Conservation (phyloP, 2,888 invertebrate genomes). For the Phorcus lineatus region DNA sequence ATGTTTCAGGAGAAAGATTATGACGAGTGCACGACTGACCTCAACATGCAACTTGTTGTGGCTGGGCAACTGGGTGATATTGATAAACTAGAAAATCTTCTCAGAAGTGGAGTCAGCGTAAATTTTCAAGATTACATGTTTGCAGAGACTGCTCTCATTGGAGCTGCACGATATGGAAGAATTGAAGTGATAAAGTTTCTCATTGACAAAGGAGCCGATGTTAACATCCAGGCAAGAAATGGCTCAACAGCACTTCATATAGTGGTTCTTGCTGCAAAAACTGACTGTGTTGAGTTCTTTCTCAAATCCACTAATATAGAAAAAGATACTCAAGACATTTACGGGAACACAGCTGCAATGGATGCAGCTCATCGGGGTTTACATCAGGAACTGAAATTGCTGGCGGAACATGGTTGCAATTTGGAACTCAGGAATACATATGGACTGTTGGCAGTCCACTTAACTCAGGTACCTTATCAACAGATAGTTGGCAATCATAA, state of each 20-base stretch:
- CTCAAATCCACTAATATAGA: constrained; percentile 39
- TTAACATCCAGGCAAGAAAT: constrained; percentile 43
- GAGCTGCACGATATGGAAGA: constrained; percentile 43
- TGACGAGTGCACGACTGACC: neutral
- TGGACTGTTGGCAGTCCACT: constrained; percentile 35
- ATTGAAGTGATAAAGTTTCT: constrained; percentile 40
- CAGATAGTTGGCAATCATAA: constrained; percentile 41
- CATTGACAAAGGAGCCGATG: constrained; percentile 33
- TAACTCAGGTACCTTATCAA: constrained; percentile 35
- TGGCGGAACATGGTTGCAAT: constrained; percentile 43
- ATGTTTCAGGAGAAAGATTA: too few species aligned
- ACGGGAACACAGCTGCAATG: constrained; percentile 41
- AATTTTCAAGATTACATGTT: constrained; percentile 33
- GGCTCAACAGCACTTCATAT: constrained; percentile 46
- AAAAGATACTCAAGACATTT: constrained; percentile 43
- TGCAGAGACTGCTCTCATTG: constrained; percentile 46
- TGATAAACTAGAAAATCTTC: neutral
- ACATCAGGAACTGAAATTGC: constrained; percentile 36
- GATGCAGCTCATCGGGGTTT: constrained; percentile 41
- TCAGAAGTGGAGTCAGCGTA: neutral
- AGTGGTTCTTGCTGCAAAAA: constrained; percentile 41
- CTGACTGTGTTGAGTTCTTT: constrained; percentile 36
- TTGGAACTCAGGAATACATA: constrained; percentile 37
- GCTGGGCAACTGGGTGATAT: constrained; percentile 6
- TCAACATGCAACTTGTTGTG: constrained; percentile 6